Evolutionary conservation across 2,888 invertebrate species (phyloP).

Genomic region (Tuberolachnus salignus): DNA sequence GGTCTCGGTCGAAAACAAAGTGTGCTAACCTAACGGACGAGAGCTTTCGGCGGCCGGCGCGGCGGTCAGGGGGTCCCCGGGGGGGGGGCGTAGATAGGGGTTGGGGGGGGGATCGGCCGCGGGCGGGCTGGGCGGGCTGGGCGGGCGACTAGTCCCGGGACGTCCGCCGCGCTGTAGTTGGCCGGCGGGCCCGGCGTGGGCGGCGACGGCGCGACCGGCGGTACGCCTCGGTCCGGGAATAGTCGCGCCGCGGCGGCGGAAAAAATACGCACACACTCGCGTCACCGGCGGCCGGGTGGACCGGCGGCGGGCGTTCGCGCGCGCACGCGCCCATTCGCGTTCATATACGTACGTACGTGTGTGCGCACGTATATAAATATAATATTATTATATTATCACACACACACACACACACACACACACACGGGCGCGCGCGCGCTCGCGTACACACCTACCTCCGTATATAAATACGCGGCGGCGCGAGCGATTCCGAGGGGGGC

Average conservation of each 20-base stretch:
- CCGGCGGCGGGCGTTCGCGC: neutral
- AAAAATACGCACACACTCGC: constrained; percentile 10
- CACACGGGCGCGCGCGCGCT: neutral
- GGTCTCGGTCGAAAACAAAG: too few relatives aligned
- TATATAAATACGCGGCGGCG: neutral
- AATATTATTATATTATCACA: neutral
- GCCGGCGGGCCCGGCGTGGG: constrained; percentile 53
- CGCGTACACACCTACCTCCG: neutral
- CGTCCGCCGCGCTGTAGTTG: constrained; percentile 40
- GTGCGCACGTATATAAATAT: neutral
- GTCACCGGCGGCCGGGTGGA: neutral
- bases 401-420: neutral
- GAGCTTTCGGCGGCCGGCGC: constrained; percentile 7
- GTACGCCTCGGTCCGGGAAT: constrained; percentile 47
- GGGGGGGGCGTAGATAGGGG: neutral
- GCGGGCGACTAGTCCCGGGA: constrained; percentile 36
- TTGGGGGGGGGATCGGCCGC: constrained; percentile 11
- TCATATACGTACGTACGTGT: neutral
- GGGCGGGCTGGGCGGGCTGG: constrained; percentile 16
- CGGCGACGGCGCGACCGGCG: constrained; percentile 47
- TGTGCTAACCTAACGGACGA: neutral
- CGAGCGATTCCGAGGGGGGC: neutral
- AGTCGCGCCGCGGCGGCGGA: constrained; percentile 3
- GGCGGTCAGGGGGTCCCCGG: neutral
- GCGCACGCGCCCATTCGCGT: constrained; percentile 6